Conservation (phyloP, 2,797 vertebrate species). For the Mormyrops boulengeri region DNA sequence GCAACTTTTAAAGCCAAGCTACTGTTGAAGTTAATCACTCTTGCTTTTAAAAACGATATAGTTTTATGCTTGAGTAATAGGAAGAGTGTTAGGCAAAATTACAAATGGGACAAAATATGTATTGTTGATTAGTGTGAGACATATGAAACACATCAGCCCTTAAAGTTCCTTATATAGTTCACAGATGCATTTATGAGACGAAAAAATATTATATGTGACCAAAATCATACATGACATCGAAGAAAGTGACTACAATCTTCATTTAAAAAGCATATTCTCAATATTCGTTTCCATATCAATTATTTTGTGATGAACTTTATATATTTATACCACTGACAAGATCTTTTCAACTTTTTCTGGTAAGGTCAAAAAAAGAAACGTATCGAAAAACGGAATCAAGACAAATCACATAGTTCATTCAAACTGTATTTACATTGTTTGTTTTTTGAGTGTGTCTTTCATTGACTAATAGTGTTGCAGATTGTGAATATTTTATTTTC, state of each 20-base stretch:
- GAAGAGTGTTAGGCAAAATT: neutral
- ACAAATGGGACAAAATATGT: neutral
- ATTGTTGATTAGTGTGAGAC: neutral
- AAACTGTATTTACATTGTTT: neutral
- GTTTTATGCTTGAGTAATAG: neutral
- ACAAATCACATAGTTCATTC: neutral
- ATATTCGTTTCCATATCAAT: neutral
- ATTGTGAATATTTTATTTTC: neutral
- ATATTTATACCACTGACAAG: neutral
- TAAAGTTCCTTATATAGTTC: neutral
- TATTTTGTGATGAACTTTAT: neutral
- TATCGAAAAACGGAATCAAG: too few relatives aligned
- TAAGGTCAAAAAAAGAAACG: neutral
- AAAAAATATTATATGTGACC: neutral
- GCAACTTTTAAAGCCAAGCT: neutral
- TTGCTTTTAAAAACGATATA: neutral
- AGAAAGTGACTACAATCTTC: neutral
- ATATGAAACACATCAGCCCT: neutral
- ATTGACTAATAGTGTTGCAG: neutral
- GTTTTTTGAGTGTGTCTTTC: neutral
- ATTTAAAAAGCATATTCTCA: neutral
- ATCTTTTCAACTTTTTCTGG: neutral
- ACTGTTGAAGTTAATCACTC: neutral
- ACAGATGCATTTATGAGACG: neutral
- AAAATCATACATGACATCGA: neutral